Base-by-base conservation (phyloP, 2,113 vertebrate species). In the Electrona antarctica region DNA sequence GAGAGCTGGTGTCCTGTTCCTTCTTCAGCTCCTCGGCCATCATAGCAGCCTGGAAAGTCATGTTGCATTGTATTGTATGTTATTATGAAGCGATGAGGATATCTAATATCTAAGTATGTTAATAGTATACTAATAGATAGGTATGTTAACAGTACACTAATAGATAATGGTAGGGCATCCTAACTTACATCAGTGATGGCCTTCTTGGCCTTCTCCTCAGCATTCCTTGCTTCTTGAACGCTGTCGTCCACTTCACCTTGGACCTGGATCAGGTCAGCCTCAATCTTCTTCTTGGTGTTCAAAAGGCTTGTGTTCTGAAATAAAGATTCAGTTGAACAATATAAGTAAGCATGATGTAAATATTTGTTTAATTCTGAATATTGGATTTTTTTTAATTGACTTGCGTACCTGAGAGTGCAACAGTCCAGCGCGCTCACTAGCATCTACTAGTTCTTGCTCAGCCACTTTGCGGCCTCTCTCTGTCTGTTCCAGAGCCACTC, bases 131-230 rank as follows among this genome's bases (percentile, higher is more conserved):
- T n/a, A n/a, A n/a, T n/a, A n/a, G n/a, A n/a, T n/a, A n/a, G n/a
- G n/a, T n/a, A n/a, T n/a, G n/a, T n/a, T n/a, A n/a, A n/a, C n/a
- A n/a, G n/a, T n/a, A 21, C 21, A 21, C 21, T 21, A 21, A 21
- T 21, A 1, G 21, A 21, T 21, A 21, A 21, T 21, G 21, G 21
- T 21, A 21, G 21, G 21, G 21, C 33, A 41, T 41, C 33, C 5
- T 41, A 41, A 41, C 33, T 41, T 77, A 91, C 91, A 85, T 98
- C 97, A 0, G 94, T 97, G 85, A 97, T 96, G 12, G 97, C 97
- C 77, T 97, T 97, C 87, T 97, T 98, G 0, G 97, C 96, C 89
- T 98, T 98, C 46, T 97, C 96, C 78, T 98, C 97, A 0, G 96
- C 95, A 0, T 97, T 97, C 8, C 88, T 90, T 66, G 89, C 84